A percentile compares a stretch with the other conserved stretches of the same genome.
These are phyloP conservation scores for Lepidostoma basale DNA, from an alignment of 1,140 invertebrate genomes.

Conservation along the genomic window DNA sequence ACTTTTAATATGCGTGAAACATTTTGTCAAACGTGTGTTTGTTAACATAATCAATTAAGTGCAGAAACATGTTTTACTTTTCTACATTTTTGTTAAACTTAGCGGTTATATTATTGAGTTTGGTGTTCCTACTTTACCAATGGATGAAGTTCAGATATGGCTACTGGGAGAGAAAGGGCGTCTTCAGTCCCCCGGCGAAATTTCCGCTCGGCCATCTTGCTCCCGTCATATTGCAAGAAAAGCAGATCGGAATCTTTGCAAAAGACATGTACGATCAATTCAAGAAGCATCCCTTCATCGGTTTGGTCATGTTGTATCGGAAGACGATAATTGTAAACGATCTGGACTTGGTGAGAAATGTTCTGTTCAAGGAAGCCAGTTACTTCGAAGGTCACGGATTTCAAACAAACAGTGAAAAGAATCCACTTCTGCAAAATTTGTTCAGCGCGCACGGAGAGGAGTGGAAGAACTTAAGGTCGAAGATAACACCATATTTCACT, in stretches of 20 bases:
- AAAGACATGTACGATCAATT: conserved; percentile 41
- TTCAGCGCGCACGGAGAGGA: conserved; percentile 56
- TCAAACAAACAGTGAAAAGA: conserved; percentile 54
- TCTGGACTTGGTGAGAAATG: conserved; percentile 64
- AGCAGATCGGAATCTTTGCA: too few species aligned
- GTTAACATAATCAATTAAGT: too few species aligned
- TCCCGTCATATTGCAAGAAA: too few species aligned
- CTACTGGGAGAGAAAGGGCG: background rate
- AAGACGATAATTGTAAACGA: conserved; percentile 62
- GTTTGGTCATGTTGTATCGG: conserved; percentile 51
- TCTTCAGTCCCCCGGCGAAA: background rate
- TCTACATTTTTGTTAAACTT: too few species aligned
- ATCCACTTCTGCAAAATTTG: conserved; percentile 57
- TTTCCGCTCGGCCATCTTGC: background rate
- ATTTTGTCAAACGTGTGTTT: too few species aligned
- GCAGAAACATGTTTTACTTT: too few species aligned
- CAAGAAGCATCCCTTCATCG: conserved; percentile 45
- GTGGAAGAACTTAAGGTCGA: conserved; percentile 62
- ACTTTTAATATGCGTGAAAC: too few species aligned
- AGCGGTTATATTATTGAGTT: too few species aligned
- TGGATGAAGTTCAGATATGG: too few species aligned
- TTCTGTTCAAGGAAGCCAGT: conserved; percentile 66
- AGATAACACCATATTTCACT: conserved; percentile 64
- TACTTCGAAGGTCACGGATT: conserved; percentile 59
- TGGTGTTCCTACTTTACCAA: too few species aligned